These are phyloP conservation scores for Phallusia fumigata DNA, from an alignment of 23 tunicate species.

Conservation along the genomic window DNA sequence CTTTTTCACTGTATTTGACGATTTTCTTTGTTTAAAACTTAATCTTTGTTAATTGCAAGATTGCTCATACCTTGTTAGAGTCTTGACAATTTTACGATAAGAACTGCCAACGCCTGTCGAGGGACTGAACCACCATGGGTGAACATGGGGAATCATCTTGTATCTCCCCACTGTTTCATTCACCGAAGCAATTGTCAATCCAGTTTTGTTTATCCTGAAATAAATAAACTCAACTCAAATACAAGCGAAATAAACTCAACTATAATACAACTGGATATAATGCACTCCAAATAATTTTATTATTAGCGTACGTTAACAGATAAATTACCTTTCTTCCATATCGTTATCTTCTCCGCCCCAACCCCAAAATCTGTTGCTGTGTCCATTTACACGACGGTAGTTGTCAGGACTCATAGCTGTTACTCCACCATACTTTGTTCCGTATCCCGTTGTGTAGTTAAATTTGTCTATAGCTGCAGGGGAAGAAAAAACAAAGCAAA, in stretches of 20 bases:
- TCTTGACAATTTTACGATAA: background rate
- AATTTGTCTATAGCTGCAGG: slow-evolving; percentile 90
- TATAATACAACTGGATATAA: too few relatives aligned
- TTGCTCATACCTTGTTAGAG: background rate
- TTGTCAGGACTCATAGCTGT: slow-evolving; percentile 69
- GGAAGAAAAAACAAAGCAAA: too few relatives aligned
- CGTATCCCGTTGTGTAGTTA: slow-evolving; percentile 82
- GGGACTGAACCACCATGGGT: slow-evolving; percentile 98
- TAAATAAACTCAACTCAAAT: background rate
- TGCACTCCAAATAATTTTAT: too few relatives aligned
- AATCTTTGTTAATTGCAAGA: too few relatives aligned
- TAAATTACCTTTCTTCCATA: slow-evolving; percentile 82
- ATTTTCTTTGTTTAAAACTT: too few relatives aligned
- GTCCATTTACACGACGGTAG: slow-evolving; percentile 77
- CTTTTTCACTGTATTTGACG: background rate
- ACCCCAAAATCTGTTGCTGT: slow-evolving; percentile 95
- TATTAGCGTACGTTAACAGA: too few relatives aligned
- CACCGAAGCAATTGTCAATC: slow-evolving; percentile 32
- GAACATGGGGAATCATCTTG: slow-evolving; percentile 93
- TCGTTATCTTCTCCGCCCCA: slow-evolving; percentile 99
- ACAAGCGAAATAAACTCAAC: too few relatives aligned
- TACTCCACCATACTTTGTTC: slow-evolving; percentile 94
- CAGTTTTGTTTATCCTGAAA: slow-evolving; percentile 37
- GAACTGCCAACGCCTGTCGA: slow-evolving; percentile 67
- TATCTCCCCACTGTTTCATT: slow-evolving; percentile 70